Evolutionary conservation across 2,888 invertebrate species (phyloP).

Genomic region (Marronus borbonicus): DNA sequence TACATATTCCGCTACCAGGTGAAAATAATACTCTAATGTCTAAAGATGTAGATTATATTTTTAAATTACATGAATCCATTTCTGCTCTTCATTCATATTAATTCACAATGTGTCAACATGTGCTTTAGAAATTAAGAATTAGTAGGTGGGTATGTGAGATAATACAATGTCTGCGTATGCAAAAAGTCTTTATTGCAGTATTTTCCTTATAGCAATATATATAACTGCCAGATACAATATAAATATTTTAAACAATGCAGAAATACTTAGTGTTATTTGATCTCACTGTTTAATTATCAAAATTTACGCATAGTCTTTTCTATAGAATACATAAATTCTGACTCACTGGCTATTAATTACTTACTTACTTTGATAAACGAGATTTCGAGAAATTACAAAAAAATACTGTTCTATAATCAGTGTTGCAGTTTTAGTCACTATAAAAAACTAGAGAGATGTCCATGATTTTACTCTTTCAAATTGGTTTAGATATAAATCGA

Average conservation of each 20-base stretch:
- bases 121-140: background rate
- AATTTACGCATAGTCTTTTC: slow-evolving; percentile 3
- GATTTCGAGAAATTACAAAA: slow-evolving; percentile 21
- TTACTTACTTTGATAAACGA: background rate
- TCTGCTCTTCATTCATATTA: too few species aligned
- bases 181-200: slow-evolving; percentile 37
- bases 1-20: too few species aligned
- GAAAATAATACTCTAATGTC: too few species aligned
- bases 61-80: too few species aligned
- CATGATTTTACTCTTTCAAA: background rate
- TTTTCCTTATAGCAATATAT: slow-evolving; percentile 40
- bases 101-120: too few species aligned
- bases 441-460: slow-evolving; percentile 38
- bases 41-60: too few species aligned
- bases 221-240: slow-evolving; percentile 38
- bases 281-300: slow-evolving; percentile 13
- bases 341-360: slow-evolving; percentile 1
- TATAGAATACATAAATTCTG: slow-evolving; percentile 24
- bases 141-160: background rate
- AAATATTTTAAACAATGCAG: slow-evolving; percentile 43
- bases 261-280: slow-evolving; percentile 16
- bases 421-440: background rate
- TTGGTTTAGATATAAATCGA: slow-evolving; percentile 4
- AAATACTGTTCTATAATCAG: slow-evolving; percentile 28
- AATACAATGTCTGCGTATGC: slow-evolving; percentile 39